Base-by-base conservation (phyloP, 2,888 invertebrate species). In the Nysson spinosus region DNA sequence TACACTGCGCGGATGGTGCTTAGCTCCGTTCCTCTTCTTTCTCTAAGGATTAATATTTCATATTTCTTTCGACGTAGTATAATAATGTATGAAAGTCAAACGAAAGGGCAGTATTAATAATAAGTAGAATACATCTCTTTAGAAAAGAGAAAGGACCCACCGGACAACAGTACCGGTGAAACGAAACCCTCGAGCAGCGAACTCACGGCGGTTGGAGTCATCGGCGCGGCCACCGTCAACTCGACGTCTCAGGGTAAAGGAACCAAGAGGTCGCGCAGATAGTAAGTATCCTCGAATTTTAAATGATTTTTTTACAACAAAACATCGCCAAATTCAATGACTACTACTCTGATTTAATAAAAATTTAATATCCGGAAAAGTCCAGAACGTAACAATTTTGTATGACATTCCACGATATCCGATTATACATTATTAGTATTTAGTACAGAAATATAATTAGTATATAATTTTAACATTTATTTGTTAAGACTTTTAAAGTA, bases 81-180 rank as follows among this genome's bases (percentile, higher is more conserved):
- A 24, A 4, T 4, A 37, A 35, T 14, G 24, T 54, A n/a, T n/a
- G n/a, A n/a, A n/a, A n/a, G n/a, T n/a, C n/a, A n/a, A n/a, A n/a
- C n/a, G n/a, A n/a, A n/a, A n/a, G n/a, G 68, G 42, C 77, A 71
- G 71, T 82, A 77, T 83, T 71, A 79, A 82, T 82, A 79, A 80
- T 83, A 58, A 78, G 69, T 75, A 87, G 87, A 87, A 85, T 87
- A 87, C 81, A 84, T 81, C 81, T 78, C 89, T 88, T 16, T 89
- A 93, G 94, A 94, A 89, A 94, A 94, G 88, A 93, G 94, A 87
- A 94, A 94, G 90, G 94, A 95, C 87, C 93, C 94, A 4, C 94
- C 94, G 87, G 94, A 94, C 85, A 92, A 87, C 71, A 87, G 87
- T 88, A 89, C 78, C 88, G 82, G 88, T 73, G 91, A 91, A 70